Conservation (phyloP, 2,888 invertebrate genomes). For the Cylloceria caligata region DNA sequence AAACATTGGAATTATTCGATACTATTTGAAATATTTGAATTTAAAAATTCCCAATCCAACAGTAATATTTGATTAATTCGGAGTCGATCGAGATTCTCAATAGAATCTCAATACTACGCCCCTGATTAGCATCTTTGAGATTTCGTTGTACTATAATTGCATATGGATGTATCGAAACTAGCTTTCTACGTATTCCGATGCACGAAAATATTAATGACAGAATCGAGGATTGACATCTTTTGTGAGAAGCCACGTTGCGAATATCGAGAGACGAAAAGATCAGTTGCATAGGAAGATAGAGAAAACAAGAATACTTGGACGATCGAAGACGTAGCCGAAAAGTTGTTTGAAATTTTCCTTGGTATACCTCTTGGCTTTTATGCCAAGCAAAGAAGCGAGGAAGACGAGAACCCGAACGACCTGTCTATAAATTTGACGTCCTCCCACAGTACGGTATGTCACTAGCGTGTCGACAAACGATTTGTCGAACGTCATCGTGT, state of each 20-base stretch:
- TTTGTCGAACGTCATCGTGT: slow-evolving; percentile 78
- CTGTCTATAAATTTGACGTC: slow-evolving; percentile 74
- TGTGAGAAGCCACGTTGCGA: background rate
- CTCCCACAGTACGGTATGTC: slow-evolving; percentile 38
- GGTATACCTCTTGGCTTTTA: slow-evolving; percentile 25
- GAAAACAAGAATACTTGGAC: background rate
- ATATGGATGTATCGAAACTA: too few species aligned
- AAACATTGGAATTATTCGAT: too few species aligned
- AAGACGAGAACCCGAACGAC: slow-evolving; percentile 30
- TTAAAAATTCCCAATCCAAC: too few species aligned
- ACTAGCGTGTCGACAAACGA: slow-evolving; percentile 75
- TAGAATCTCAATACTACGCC: too few species aligned
- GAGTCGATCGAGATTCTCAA: too few species aligned
- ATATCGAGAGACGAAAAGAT: background rate
- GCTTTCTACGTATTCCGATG: too few species aligned
- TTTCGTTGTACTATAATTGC: too few species aligned
- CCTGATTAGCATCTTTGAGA: too few species aligned
- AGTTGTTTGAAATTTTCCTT: slow-evolving; percentile 13
- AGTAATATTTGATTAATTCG: too few species aligned
- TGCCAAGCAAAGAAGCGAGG: slow-evolving; percentile 12
- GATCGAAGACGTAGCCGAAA: slow-evolving; percentile 10
- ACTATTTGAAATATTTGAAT: too few species aligned
- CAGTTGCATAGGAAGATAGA: background rate
- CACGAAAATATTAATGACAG: too few species aligned
- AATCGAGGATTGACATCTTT: too few species aligned